phyloP scores from a whole-genome alignment of 2,888 invertebrate genomes.

The Chalcis sispes region DNA sequence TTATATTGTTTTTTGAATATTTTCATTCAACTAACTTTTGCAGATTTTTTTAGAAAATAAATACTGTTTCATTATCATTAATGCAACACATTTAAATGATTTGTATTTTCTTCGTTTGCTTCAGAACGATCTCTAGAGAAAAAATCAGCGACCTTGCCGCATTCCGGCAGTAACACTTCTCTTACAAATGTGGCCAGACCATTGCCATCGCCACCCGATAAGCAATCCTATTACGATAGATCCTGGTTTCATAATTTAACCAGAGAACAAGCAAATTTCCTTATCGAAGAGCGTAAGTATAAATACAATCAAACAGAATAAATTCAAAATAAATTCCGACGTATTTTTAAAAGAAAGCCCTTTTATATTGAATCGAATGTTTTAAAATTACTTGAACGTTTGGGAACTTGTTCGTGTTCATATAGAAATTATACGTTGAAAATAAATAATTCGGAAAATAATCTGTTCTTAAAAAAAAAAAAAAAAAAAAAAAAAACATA shows the following conservation, averaged over 20 bases:
- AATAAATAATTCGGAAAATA: background rate
- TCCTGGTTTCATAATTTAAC: conserved; percentile 73
- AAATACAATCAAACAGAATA: background rate
- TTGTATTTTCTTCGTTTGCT: conserved; percentile 1
- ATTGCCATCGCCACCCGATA: conserved; percentile 68
- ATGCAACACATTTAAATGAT: too few relatives aligned
- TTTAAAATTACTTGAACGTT: too few relatives aligned
- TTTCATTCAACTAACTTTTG: too few relatives aligned
- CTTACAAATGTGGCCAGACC: conserved; percentile 70
- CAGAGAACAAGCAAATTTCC: conserved; percentile 68
- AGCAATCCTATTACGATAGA: conserved; percentile 67
- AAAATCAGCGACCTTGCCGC: conserved; percentile 69
- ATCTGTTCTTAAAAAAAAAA: background rate
- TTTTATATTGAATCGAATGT: too few relatives aligned
- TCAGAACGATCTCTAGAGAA: conserved; percentile 72
- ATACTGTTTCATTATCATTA: too few relatives aligned
- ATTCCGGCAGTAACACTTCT: conserved; percentile 67
- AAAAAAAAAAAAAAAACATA: background rate
- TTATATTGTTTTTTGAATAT: too few relatives aligned
- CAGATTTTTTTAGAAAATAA: too few relatives aligned
- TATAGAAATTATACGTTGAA: too few relatives aligned
- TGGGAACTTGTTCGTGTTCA: too few relatives aligned
- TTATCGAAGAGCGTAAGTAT: conserved; percentile 71
- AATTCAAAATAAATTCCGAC: too few relatives aligned
- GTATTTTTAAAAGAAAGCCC: too few relatives aligned